Evolutionary conservation across 35 echinoderm and acorn worm species (phyloP).

Genomic region (Anneissia japonica): DNA sequence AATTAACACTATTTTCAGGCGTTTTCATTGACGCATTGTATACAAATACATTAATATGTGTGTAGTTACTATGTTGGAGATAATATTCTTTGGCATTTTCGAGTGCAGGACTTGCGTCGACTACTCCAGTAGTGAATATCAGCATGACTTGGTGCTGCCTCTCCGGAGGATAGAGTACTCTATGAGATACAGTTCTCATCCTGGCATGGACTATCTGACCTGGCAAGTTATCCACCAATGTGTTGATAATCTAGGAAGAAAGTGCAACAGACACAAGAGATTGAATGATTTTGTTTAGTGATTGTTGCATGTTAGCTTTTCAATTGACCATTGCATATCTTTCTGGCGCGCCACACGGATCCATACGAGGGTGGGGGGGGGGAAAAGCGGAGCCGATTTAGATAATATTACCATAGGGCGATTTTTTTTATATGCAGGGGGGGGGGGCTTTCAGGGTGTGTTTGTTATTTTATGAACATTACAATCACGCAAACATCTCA

Average conservation of each 20-base stretch:
- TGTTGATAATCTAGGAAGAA: background rate
- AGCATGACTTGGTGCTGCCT: background rate
- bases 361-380: too few species aligned
- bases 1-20: background rate
- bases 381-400: too few species aligned
- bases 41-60: background rate
- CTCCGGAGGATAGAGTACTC: background rate
- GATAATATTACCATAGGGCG: too few species aligned
- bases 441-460: too few species aligned
- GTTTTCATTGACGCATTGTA: background rate
- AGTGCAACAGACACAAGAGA: background rate
- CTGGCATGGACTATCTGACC: background rate
- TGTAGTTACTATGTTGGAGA: slow-evolving; percentile 2
- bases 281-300: too few species aligned
- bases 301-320: too few species aligned
- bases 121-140: background rate
- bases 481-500: too few species aligned
- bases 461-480: too few species aligned
- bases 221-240: background rate
- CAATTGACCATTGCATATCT: too few species aligned
- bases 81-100: slow-evolving; percentile 5
- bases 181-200: background rate
- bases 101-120: background rate
- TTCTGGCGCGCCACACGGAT: too few species aligned
- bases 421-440: too few species aligned